Percentiles rank a stretch among this genome's conserved stretches.
Conservation (phyloP, 2,113 vertebrate genomes). For the Cyanoramphus novaezelandiae region DNA sequence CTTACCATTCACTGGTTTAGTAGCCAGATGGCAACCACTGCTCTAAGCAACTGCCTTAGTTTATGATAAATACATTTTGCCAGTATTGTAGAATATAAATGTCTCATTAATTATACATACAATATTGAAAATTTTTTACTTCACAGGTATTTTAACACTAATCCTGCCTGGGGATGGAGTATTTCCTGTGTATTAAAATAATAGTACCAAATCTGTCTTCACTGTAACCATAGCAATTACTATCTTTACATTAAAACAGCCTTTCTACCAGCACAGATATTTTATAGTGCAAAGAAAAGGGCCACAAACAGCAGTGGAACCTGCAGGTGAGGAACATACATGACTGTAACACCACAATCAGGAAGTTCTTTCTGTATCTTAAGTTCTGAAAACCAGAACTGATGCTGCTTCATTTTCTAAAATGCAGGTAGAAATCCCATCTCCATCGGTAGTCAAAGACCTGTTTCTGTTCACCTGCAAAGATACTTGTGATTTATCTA, state of each 20-base stretch:
- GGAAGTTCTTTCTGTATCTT: not conserved
- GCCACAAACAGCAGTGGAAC: not conserved
- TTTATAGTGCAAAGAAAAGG: not conserved
- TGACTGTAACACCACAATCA: not conserved
- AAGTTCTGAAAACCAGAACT: conserved; percentile 5
- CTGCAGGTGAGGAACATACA: not conserved
- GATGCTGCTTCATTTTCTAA: not conserved
- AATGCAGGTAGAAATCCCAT: not conserved
- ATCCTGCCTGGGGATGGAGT: not conserved
- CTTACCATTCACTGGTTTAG: not conserved
- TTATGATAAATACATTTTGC: not conserved
- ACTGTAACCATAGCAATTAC: conserved; percentile 48
- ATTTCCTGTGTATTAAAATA: not conserved
- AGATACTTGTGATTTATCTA: not conserved
- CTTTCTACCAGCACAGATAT: not conserved
- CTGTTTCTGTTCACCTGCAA: not conserved
- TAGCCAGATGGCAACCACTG: not conserved
- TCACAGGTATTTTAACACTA: not conserved
- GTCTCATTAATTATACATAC: not conserved
- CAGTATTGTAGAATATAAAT: not conserved
- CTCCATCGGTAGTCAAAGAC: not conserved
- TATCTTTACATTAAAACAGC: not conserved
- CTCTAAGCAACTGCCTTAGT: not conserved
- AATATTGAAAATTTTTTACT: not conserved
- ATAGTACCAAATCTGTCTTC: not conserved